Base-by-base conservation (phyloP, 2,797 vertebrate species). In the Amphiprion clarkii region DNA sequence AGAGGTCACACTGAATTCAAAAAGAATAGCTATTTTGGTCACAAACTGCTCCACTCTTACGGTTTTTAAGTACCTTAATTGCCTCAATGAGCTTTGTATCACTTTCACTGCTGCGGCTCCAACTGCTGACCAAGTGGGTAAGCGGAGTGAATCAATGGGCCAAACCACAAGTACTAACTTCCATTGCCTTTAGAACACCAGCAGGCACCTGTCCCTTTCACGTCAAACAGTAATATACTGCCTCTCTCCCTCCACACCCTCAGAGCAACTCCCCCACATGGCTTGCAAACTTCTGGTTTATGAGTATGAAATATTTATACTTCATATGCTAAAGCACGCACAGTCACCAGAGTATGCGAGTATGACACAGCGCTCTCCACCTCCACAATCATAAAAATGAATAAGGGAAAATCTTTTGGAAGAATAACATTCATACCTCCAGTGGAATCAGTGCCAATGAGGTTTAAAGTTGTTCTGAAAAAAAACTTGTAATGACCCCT, bases 31-130 rank as follows among this genome's bases (percentile, higher is more conserved):
- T 8, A 1, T 3, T 49, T 49, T 46, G 14, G 16, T 46, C 40
- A 42, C 40, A 53, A 53, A 21, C 19, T 21, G 8, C 21, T 52
- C 10, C 21, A 52, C 51, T 23, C 51, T 25, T 5, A 52, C 2
- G 2, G 21, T 23, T 53, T 52, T 52, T 53, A 33, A 9, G 33
- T 33, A 33, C 33, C 33, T 40, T 40, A 49, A 58, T 40, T 73
- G 40, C 44, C 53, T 70, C 40, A 21, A 36, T 25, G 31, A 60
- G 19, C 6, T 59, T 27, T 66, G 55, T 48, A 29, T 65, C 36
- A 64, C 17, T 21, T 31, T 40, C 29, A 36, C 36, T 67, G 31
- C 58, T 23, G 69, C 66, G 66, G 51, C 29, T 55, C 25, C 44
- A 9, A 53, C 59, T 46, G 19, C 21, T 58, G 14, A 70, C 33